Conservation (phyloP, 2,888 invertebrate species). For the Leucoma salicis region DNA sequence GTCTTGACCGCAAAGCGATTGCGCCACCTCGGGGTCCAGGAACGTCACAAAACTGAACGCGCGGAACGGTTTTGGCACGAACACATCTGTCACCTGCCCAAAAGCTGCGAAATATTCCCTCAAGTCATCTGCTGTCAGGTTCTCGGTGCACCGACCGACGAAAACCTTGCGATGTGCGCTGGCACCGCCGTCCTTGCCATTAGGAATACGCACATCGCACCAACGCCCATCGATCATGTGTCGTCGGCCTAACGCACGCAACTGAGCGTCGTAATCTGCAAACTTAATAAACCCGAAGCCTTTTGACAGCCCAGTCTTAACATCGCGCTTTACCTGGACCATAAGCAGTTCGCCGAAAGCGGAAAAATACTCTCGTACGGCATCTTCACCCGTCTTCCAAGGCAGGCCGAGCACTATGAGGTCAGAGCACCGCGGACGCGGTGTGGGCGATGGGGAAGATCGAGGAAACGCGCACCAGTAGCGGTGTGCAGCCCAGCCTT, state of each 20-base stretch:
- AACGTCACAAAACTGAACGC: conserved; percentile 93
- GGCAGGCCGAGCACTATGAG: conserved; percentile 90
- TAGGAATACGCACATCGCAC: conserved; percentile 88
- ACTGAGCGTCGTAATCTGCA: conserved; percentile 84
- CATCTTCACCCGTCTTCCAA: conserved; percentile 89
- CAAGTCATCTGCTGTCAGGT: conserved; percentile 88
- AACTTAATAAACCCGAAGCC: conserved; percentile 89
- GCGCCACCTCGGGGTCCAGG: conserved; percentile 90
- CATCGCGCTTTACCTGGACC: conserved; percentile 83
- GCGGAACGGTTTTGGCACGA: conserved; percentile 93
- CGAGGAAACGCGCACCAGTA: conserved; percentile 90
- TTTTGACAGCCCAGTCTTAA: conserved; percentile 84
- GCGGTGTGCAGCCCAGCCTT: conserved; percentile 92
- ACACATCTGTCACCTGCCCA: conserved; percentile 93
- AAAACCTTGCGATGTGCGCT: conserved; percentile 89
- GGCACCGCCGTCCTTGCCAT: conserved; percentile 85
- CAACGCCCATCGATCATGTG: conserved; percentile 87
- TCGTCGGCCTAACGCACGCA: conserved; percentile 83
- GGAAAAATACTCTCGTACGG: conserved; percentile 87
- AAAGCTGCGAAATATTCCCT: conserved; percentile 89
- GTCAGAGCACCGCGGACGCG: conserved; percentile 84
- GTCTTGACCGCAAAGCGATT: conserved; percentile 90
- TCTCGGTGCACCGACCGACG: conserved; percentile 92
- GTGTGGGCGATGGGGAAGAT: conserved; percentile 86
- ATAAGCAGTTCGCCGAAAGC: conserved; percentile 85